A percentile compares a stretch with the other conserved stretches of the same genome.
Conservation (phyloP, 35 echinoderm and acorn worm genomes). For the Ophioderma brevispina region DNA sequence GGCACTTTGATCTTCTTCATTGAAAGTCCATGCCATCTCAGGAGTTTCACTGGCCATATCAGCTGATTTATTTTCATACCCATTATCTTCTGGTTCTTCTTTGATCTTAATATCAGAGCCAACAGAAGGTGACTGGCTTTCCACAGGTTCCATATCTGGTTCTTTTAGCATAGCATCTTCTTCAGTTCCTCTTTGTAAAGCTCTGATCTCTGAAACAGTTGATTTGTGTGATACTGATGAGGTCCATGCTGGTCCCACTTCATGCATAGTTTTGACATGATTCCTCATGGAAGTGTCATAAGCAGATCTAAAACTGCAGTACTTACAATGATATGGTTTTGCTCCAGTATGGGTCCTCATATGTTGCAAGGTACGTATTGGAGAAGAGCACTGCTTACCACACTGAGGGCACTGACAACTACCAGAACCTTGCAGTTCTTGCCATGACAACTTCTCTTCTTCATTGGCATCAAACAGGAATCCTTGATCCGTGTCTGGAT, state of each 20-base stretch:
- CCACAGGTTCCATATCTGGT: background rate
- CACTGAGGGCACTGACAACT: background rate
- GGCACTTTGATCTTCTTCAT: constrained; percentile 1
- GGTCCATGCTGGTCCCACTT: background rate
- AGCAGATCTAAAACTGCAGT: background rate
- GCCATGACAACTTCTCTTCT: background rate
- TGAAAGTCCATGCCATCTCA: constrained; percentile 6
- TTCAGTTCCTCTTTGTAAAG: background rate
- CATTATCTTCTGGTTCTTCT: background rate
- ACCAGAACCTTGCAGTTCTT: background rate
- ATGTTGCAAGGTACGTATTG: background rate
- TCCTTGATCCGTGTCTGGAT: background rate
- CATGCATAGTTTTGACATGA: constrained; percentile 1
- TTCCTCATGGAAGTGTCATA: background rate
- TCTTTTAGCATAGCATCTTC: background rate
- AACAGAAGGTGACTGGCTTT: background rate
- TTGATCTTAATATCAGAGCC: background rate
- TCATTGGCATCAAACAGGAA: background rate
- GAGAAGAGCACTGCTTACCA: background rate
- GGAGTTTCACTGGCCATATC: background rate
- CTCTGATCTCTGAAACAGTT: background rate
- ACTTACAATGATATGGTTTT: background rate
- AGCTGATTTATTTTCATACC: background rate
- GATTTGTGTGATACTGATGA: background rate
- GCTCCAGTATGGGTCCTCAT: background rate